A percentile compares a stretch with the other conserved stretches of the same genome.
Conservation (phyloP, 92 coral and sea anemone species). For the Scolanthus callimorphus region DNA sequence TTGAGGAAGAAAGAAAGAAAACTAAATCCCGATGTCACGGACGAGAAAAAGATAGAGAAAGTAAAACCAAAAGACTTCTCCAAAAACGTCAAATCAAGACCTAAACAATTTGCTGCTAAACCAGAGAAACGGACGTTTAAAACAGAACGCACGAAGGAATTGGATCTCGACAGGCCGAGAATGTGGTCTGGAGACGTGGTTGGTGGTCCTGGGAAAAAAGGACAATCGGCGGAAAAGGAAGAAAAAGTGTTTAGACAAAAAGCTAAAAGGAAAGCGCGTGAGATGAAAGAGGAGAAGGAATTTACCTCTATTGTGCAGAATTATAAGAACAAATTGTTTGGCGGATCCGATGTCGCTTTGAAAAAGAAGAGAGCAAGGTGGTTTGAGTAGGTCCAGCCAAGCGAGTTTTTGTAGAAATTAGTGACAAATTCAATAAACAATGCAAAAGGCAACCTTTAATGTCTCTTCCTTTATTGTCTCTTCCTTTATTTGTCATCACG, state of each 20-base stretch:
- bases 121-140: not conserved
- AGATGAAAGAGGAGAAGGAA: constrained; percentile 63
- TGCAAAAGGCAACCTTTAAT: too few relatives aligned
- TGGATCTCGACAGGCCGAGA: not conserved
- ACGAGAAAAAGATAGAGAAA: not conserved
- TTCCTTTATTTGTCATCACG: too few relatives aligned
- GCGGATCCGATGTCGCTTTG: constrained; percentile 31
- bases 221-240: constrained; percentile 1
- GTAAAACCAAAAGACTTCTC: not conserved
- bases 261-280: constrained; percentile 45
- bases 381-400: constrained; percentile 67
- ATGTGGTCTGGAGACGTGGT: not conserved
- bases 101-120: not conserved
- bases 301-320: constrained; percentile 79
- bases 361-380: constrained; percentile 54
- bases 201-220: not conserved
- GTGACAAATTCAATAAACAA: too few relatives aligned
- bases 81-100: not conserved
- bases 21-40: constrained; percentile 3
- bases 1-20: constrained; percentile 30
- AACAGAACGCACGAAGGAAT: not conserved
- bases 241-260: too few relatives aligned
- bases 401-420: too few relatives aligned
- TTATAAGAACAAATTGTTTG: constrained; percentile 84
- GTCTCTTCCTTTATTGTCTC: too few relatives aligned